Conservation (phyloP, 2,888 invertebrate species). For the Rapana venosa region DNA sequence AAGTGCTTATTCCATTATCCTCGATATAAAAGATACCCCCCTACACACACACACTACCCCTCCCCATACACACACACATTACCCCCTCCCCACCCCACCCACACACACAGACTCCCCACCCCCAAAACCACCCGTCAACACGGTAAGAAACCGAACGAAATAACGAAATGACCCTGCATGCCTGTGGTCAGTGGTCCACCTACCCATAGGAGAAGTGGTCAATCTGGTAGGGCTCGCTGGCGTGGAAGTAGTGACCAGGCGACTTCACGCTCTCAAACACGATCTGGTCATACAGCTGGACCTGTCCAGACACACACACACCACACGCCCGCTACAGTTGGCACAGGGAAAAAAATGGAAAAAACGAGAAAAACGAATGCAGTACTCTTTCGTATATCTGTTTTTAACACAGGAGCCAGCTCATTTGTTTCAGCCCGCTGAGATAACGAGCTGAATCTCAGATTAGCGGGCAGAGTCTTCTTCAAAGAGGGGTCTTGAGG, state of each 20-base stretch:
- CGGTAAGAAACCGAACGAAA: background rate
- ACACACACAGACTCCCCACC: too few species aligned
- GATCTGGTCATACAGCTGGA: slow-evolving; percentile 77
- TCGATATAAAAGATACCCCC: too few species aligned
- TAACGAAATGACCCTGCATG: background rate
- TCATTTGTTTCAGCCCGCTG: too few species aligned
- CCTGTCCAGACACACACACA: slow-evolving; percentile 58
- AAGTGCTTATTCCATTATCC: too few species aligned
- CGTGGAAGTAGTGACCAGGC: slow-evolving; percentile 77
- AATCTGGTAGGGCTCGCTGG: slow-evolving; percentile 76
- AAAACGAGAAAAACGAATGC: background rate
- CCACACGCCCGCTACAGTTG: background rate
- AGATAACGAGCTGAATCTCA: background rate
- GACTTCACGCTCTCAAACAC: slow-evolving; percentile 78
- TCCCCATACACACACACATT: too few species aligned
- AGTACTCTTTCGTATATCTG: background rate
- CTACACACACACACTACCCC: too few species aligned
- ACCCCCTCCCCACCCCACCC: too few species aligned
- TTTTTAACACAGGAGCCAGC: too few species aligned
- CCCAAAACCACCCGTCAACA: too few species aligned
- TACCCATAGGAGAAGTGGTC: slow-evolving; percentile 74
- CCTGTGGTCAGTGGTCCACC: slow-evolving; percentile 27
- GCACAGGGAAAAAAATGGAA: background rate
- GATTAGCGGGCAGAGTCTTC: background rate
- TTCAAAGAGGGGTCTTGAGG: too few species aligned